phyloP scores from a whole-genome alignment of 2,797 vertebrate genomes.

The Halcyon badia region DNA sequence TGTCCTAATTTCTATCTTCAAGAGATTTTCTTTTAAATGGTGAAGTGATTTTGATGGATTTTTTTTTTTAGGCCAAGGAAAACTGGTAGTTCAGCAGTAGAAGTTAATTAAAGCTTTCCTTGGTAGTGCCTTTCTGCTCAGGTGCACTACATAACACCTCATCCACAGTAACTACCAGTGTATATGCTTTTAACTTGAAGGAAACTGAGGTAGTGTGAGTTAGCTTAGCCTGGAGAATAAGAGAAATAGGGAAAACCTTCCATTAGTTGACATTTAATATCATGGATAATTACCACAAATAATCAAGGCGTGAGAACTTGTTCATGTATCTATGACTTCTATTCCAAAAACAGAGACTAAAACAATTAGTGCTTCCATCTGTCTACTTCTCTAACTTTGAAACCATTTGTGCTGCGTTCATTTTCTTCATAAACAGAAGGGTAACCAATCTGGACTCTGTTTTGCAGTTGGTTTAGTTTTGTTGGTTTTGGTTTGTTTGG shows the following conservation, averaged over 20 bases:
- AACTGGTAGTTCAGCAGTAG: not conserved
- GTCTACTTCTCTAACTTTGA: not conserved
- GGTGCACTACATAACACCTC: not conserved
- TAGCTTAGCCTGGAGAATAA: not conserved
- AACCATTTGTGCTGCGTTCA: not conserved
- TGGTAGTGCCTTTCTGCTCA: not conserved
- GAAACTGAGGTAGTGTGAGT: not conserved
- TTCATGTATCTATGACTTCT: not conserved
- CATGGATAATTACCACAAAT: not conserved
- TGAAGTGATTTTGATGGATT: not conserved
- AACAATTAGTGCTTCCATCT: constrained; percentile 26
- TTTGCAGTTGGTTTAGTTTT: not conserved
- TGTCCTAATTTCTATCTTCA: constrained; percentile 27
- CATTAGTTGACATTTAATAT: not conserved
- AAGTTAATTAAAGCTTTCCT: constrained; percentile 21
- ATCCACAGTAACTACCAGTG: accelerated
- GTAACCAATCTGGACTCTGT: not conserved
- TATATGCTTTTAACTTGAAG: not conserved
- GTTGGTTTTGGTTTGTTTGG: too few species aligned
- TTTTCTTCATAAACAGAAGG: not conserved
- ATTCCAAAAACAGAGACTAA: constrained; percentile 5
- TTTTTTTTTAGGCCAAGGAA: not conserved
- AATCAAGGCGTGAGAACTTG: not conserved
- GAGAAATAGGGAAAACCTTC: not conserved
- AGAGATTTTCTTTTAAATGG: not conserved